phyloP scores from a whole-genome alignment of 2,888 invertebrate species.

The Abrostola tripartita region DNA sequence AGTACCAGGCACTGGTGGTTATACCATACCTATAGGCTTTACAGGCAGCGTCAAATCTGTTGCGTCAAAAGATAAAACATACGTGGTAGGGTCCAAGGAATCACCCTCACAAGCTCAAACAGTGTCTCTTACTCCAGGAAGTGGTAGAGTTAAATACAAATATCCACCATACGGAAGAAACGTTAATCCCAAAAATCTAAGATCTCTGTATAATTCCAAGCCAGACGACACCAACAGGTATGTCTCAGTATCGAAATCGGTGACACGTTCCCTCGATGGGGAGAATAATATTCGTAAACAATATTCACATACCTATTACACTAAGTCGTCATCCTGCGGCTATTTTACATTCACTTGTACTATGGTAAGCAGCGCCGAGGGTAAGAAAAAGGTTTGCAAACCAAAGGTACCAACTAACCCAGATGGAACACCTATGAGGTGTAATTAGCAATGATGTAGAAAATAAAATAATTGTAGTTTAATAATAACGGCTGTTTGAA shows the following conservation, averaged over 20 bases:
- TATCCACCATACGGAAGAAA: constrained; percentile 71
- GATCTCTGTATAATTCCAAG: constrained; percentile 73
- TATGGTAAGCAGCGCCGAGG: constrained; percentile 92
- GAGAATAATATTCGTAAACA: constrained; percentile 91
- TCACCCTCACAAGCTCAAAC: constrained; percentile 91
- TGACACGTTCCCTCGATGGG: constrained; percentile 91
- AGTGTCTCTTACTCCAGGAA: constrained; percentile 86
- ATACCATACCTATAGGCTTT: constrained; percentile 91
- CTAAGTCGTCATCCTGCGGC: constrained; percentile 95
- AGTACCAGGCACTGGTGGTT: constrained; percentile 90
- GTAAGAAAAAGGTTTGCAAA: constrained; percentile 93
- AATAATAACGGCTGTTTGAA: constrained; percentile 29
- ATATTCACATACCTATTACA: constrained; percentile 93
- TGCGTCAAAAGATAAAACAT: constrained; percentile 89
- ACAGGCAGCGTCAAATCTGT: constrained; percentile 91
- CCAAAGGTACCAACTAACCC: constrained; percentile 93
- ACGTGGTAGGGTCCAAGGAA: constrained; percentile 86
- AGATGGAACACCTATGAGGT: constrained; percentile 91
- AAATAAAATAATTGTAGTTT: constrained; percentile 21
- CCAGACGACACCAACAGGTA: constrained; percentile 90
- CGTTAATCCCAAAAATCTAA: constrained; percentile 75
- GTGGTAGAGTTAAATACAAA: constrained; percentile 79
- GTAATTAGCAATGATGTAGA: constrained; percentile 60
- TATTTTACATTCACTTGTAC: constrained; percentile 96
- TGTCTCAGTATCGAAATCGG: constrained; percentile 93